Conservation (phyloP, 2,888 invertebrate genomes). For the Holacanthella duospinosa region DNA sequence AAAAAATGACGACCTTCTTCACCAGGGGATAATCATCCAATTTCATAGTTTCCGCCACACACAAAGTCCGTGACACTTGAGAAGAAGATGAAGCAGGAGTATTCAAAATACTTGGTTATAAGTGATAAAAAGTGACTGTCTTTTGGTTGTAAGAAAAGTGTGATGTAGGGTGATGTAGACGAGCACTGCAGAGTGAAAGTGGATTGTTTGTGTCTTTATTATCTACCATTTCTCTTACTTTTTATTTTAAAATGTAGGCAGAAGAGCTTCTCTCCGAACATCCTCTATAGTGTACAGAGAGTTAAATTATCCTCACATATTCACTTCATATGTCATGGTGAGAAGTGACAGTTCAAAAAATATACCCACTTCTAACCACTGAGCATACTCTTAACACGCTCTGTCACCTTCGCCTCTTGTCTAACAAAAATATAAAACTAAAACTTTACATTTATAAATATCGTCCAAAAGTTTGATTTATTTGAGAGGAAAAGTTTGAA, state of each 20-base stretch:
- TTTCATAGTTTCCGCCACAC: constrained; percentile 27
- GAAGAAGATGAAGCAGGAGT: neutral
- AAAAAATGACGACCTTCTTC: constrained; percentile 33
- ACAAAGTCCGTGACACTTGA: constrained; percentile 19
- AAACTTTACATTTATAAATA: neutral
- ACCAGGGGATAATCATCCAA: constrained; percentile 33
- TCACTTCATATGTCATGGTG: neutral
- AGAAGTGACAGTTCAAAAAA: neutral
- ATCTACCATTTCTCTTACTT: too few species aligned
- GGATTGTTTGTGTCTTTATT: too few species aligned
- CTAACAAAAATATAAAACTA: neutral
- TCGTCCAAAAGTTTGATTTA: neutral
- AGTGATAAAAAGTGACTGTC: constrained; percentile 28
- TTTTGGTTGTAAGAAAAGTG: too few species aligned
- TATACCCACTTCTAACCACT: neutral
- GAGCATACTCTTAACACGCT: neutral
- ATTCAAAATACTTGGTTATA: constrained; percentile 11
- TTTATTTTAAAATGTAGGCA: too few species aligned
- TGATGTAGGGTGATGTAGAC: too few species aligned
- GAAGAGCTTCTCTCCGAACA: too few species aligned
- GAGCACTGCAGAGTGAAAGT: too few species aligned
- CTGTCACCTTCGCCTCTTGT: neutral
- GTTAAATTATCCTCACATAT: neutral
- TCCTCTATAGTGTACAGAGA: too few species aligned
- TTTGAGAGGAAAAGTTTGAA: too few species aligned